These are phyloP conservation scores for Crotophaga sulcirostris DNA, from an alignment of 2,113 vertebrate genomes.

Conservation along the genomic window DNA sequence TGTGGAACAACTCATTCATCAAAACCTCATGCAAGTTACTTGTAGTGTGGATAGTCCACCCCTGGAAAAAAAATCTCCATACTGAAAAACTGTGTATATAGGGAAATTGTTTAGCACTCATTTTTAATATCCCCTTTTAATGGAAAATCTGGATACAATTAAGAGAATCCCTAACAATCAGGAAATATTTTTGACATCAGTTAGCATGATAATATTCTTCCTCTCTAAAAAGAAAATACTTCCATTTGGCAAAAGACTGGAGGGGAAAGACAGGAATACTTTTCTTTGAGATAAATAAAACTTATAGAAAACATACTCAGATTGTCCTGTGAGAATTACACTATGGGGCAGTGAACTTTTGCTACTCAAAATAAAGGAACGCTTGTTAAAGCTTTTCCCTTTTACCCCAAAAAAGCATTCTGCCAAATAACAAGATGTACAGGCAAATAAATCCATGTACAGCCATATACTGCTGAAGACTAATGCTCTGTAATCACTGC, in stretches of 20 bases:
- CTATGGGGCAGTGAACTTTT: background rate
- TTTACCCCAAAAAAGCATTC: background rate
- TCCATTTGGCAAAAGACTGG: background rate
- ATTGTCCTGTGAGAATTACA: background rate
- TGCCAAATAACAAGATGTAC: conserved; percentile 12
- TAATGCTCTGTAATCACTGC: background rate
- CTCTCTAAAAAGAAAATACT: background rate
- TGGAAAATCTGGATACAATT: background rate
- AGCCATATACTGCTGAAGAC: background rate
- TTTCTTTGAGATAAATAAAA: background rate
- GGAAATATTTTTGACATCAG: background rate
- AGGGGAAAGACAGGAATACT: background rate
- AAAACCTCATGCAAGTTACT: background rate
- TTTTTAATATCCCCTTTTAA: background rate
- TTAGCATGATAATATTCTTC: background rate
- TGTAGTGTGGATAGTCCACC: background rate
- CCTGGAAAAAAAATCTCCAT: background rate
- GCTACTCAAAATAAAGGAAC: background rate
- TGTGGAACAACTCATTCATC: background rate
- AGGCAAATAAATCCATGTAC: background rate
- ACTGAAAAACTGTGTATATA: background rate
- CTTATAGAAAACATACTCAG: background rate
- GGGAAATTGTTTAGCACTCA: background rate
- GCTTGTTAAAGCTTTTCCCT: background rate
- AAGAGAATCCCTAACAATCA: background rate